These are phyloP conservation scores for Bombus superbus DNA, from an alignment of 1,140 invertebrate species.

Conservation along the genomic window DNA sequence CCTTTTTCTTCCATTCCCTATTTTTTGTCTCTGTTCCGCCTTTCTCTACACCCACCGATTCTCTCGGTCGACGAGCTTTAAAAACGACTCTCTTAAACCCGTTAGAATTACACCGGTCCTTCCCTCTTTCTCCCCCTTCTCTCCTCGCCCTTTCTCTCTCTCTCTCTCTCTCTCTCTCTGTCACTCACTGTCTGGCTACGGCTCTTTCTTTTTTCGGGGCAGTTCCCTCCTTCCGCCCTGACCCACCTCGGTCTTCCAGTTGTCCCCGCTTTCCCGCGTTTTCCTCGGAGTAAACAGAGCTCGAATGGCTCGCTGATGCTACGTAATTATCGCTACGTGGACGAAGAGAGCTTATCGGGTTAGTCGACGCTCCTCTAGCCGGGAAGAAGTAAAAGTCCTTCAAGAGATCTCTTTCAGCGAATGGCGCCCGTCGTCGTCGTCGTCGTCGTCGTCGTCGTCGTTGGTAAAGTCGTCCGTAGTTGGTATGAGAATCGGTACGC, in stretches of 20 bases:
- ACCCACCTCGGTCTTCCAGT: not conserved
- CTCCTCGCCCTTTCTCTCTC: not conserved
- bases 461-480: slow-evolving; percentile 3
- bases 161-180: not conserved
- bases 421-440: not conserved
- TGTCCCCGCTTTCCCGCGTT: slow-evolving; percentile 5
- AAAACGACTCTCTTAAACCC: slow-evolving; percentile 67
- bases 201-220: not conserved
- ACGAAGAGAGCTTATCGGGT: slow-evolving; percentile 49
- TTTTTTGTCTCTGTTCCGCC: not conserved
- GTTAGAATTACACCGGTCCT: slow-evolving; percentile 57
- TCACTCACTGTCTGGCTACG: not conserved
- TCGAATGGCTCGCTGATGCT: slow-evolving; percentile 25
- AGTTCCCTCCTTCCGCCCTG: not conserved
- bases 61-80: slow-evolving; percentile 58
- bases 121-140: not conserved
- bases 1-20: slow-evolving; percentile 1
- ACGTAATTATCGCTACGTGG: slow-evolving; percentile 55
- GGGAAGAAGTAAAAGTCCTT: slow-evolving; percentile 43
- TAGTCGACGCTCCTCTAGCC: slow-evolving; percentile 17
- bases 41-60: slow-evolving; percentile 21
- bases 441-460: not conserved
- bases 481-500: slow-evolving; percentile 12
- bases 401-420: slow-evolving; percentile 41
- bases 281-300: slow-evolving; percentile 50